A percentile compares a stretch with the other conserved stretches of the same genome.
Conservation (phyloP, 2,888 invertebrate species). For the Pachymerium ferrugineum region DNA sequence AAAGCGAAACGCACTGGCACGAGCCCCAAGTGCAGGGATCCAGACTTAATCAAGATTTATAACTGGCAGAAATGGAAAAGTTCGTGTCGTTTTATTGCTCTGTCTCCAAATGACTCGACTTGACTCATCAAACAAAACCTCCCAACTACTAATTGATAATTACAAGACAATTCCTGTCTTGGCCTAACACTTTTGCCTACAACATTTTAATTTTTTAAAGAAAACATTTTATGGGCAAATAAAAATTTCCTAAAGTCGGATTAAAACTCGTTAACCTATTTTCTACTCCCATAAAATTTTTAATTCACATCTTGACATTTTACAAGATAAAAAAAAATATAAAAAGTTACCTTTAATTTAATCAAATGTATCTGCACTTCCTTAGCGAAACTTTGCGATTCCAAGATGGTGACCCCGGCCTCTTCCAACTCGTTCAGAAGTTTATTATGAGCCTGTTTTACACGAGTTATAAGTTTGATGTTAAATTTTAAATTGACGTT, state of each 20-base stretch:
- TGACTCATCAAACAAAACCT: neutral
- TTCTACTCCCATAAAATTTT: too few species aligned
- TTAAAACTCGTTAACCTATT: too few species aligned
- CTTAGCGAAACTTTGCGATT: slow-evolving; percentile 85
- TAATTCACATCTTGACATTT: too few species aligned
- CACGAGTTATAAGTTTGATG: neutral
- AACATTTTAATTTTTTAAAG: too few species aligned
- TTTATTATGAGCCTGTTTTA: slow-evolving; percentile 71
- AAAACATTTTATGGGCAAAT: too few species aligned
- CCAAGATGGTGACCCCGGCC: slow-evolving; percentile 68
- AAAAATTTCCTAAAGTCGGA: too few species aligned
- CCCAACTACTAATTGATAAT: slow-evolving; percentile 1
- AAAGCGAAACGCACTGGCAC: slow-evolving; percentile 2
- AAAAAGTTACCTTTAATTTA: slow-evolving; percentile 35
- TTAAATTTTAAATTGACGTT: slow-evolving; percentile 6
- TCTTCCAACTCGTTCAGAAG: slow-evolving; percentile 79
- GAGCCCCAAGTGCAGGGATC: slow-evolving; percentile 22
- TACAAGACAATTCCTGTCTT: neutral
- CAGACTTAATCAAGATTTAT: slow-evolving; percentile 27
- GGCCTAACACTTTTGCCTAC: too few species aligned
- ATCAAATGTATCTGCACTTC: slow-evolving; percentile 51
- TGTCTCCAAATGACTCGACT: slow-evolving; percentile 5
- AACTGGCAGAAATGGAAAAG: slow-evolving; percentile 24
- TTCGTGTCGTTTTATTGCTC: slow-evolving; percentile 20
- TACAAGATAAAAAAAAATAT: too few species aligned